Evolutionary conservation across 2,113 vertebrate genomes (phyloP).

Genomic region (Craseonycteris thonglongyai): DNA sequence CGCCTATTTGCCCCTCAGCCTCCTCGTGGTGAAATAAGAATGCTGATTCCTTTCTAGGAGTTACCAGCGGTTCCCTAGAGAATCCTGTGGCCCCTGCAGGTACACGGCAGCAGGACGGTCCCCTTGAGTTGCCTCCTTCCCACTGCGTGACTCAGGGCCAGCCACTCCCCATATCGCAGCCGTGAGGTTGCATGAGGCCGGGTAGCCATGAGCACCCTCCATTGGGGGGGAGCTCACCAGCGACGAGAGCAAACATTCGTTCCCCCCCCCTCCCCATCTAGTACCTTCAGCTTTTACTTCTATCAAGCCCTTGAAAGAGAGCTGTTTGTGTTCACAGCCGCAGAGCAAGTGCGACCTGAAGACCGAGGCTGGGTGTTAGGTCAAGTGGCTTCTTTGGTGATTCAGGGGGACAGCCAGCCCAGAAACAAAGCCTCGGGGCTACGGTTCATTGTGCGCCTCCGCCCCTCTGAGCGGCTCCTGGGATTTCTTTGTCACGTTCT

Average conservation of each 20-base stretch:
- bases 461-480: neutral
- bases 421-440: neutral
- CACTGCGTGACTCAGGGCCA: neutral
- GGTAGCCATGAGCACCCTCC: rapidly evolving
- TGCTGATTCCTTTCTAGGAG: neutral
- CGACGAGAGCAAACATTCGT: neutral
- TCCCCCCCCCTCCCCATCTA: neutral
- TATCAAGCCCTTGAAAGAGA: neutral
- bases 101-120: rapidly evolving
- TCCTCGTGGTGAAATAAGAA: neutral
- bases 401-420: neutral
- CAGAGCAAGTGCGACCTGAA: neutral
- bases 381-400: neutral
- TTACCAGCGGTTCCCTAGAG: rapidly evolving
- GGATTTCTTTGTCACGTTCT: neutral
- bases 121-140: rapidly evolving
- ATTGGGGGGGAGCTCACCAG: neutral
- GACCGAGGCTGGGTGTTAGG: neutral
- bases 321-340: neutral
- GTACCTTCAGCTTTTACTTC: neutral
- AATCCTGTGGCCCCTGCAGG: too few relatives aligned
- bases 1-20: neutral
- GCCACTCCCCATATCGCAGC: neutral
- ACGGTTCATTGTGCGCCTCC: neutral
- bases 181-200: neutral